Base-by-base conservation (phyloP, 2,797 vertebrate species). In the Paratrypauchen microcephalus region DNA sequence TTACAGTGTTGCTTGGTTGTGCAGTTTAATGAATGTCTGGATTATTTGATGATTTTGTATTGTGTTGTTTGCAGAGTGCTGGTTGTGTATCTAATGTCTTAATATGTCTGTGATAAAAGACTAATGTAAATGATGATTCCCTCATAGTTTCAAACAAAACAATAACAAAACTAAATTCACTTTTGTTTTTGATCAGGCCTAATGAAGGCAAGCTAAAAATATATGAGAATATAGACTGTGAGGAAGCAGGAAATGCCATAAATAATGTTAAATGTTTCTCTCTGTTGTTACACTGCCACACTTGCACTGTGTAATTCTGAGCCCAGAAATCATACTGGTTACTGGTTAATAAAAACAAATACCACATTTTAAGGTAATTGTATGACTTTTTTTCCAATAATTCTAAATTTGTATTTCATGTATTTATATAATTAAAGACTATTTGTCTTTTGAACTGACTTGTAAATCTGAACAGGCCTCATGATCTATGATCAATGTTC, bases 1-100 rank as follows among this genome's bases (percentile, higher is more conserved):
- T 88, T 88, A 89, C 87, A 89, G 19, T 91, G 86, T 89, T 82
- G 83, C 86, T 90, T 86, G 86, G 83, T 88, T 11, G 72, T 93
- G 87, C 79, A 93, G 90, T 89, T 80, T 86, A 82, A 88, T 85
- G 92, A 94, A 92, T 94, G 92, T 94, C 88, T 93, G 89, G 83
- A 89, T 90, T 50, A 83, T 87, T 81, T 84, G 81, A 90, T 87
- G 91, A 76, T 92, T 94, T 94, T 92, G 70, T 92, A 92, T 91
- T 70, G 60, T 93, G 87, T 86, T 84, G 77, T 90, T 91, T 83
- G 79, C 92, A 87, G 90, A 91, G 90, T 93, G 87, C 71, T 88
- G 90, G 85, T 89, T 85, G 84, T 93, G 88, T 92, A 84, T 85
- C 77, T 85, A 74, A 83, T 85, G 92, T 93, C 92, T 93, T 90